Conservation (phyloP, 2,888 invertebrate genomes). For the Argyra leucocephala region DNA sequence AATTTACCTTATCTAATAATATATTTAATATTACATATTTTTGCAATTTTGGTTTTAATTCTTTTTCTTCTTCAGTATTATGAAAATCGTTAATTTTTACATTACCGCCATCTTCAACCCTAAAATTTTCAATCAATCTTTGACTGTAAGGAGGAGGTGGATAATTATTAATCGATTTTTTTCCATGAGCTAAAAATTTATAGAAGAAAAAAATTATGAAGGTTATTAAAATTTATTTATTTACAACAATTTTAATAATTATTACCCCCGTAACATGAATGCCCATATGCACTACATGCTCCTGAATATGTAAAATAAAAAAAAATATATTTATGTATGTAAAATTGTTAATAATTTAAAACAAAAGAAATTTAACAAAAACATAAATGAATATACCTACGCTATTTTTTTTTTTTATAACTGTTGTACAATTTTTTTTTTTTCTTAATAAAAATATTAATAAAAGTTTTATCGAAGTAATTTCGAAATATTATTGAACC, state of each 20-base stretch:
- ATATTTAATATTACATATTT: not conserved
- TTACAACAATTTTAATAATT: not conserved
- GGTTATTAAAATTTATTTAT: not conserved
- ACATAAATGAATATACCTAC: too few relatives aligned
- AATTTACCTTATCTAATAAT: not conserved
- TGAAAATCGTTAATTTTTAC: not conserved
- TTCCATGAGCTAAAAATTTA: not conserved
- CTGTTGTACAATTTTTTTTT: too few relatives aligned
- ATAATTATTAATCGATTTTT: not conserved
- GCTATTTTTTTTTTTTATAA: too few relatives aligned
- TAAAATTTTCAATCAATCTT: not conserved
- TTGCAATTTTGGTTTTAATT: not conserved
- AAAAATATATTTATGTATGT: too few relatives aligned
- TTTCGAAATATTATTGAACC: too few relatives aligned
- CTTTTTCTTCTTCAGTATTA: not conserved
- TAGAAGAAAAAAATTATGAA: too few relatives aligned
- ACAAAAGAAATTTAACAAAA: too few relatives aligned
- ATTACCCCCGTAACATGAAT: constrained; percentile 42
- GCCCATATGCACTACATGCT: constrained; percentile 33
- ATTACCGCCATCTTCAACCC: not conserved
- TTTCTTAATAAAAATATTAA: too few relatives aligned
- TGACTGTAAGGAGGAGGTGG: not conserved
- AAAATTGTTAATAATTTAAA: too few relatives aligned
- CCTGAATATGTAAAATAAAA: not conserved
- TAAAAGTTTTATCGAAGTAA: too few relatives aligned